Conservation (phyloP, 2,888 invertebrate species). For the Thera britannica region DNA sequence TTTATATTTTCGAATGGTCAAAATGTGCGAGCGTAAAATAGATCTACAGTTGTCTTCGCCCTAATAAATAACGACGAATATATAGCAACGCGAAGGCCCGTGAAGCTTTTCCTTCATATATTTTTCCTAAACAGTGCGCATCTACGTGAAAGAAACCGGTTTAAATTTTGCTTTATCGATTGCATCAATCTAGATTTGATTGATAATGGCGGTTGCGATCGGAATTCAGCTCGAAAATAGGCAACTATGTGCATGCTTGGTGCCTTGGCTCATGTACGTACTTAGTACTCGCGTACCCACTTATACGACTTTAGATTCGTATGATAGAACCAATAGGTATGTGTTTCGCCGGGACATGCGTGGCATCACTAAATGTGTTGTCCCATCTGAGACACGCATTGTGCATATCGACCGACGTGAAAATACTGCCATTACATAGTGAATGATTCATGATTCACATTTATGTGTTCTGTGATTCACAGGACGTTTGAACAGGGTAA, state of each 20-base stretch:
- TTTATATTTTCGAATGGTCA: too few relatives aligned
- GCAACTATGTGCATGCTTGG: not conserved
- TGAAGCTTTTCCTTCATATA: too few relatives aligned
- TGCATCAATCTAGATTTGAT: conserved; percentile 24
- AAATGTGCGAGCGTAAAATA: too few relatives aligned
- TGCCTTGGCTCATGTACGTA: conserved; percentile 3
- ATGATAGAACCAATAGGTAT: conserved; percentile 17
- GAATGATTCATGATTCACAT: conserved; percentile 5
- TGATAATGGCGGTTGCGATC: conserved; percentile 19
- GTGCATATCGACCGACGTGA: conserved; percentile 47
- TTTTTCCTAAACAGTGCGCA: not conserved
- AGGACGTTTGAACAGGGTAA: too few relatives aligned
- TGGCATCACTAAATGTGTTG: conserved; percentile 53
- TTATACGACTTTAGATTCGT: not conserved
- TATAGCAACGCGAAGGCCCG: too few relatives aligned
- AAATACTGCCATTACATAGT: conserved; percentile 51
- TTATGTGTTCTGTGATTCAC: too few relatives aligned
- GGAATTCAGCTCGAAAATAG: conserved; percentile 6
- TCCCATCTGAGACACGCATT: conserved; percentile 51
- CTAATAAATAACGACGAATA: too few relatives aligned
- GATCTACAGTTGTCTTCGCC: too few relatives aligned
- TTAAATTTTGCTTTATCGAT: not conserved
- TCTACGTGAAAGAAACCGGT: conserved; percentile 6
- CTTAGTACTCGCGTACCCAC: not conserved
- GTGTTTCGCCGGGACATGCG: conserved; percentile 43